Conservation (phyloP, 1,140 invertebrate species). For the Streblospio benedicti region DNA sequence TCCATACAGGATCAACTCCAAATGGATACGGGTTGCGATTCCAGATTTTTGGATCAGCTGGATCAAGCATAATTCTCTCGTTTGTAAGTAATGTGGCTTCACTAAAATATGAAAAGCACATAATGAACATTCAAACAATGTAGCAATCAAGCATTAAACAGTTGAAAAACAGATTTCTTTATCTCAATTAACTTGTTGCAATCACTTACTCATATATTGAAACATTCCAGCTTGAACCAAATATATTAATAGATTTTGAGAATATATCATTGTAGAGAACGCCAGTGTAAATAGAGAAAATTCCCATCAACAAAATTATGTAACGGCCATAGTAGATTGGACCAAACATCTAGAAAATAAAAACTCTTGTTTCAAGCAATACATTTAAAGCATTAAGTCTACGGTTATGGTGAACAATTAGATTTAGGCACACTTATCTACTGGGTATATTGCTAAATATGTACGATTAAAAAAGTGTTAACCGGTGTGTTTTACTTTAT, state of each 20-base stretch:
- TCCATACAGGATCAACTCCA: constrained; percentile 41
- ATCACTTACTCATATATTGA: background rate
- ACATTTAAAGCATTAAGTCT: no score
- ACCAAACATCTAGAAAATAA: constrained; percentile 58
- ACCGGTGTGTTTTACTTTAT: background rate
- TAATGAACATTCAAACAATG: background rate
- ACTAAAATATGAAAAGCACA: background rate
- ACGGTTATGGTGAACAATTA: no score
- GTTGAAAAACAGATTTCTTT: no score
- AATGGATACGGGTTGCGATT: constrained; percentile 37
- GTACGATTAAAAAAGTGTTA: background rate
- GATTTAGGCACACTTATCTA: no score
- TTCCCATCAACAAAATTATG: constrained; percentile 92
- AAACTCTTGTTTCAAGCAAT: background rate
- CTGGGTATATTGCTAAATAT: no score
- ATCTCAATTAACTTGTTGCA: no score
- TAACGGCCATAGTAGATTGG: constrained; percentile 97
- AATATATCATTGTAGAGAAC: constrained; percentile 97
- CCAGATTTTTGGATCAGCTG: constrained; percentile 1
- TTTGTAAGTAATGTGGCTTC: background rate
- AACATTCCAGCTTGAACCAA: constrained; percentile 72
- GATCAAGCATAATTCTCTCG: constrained; percentile 1
- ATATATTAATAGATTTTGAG: constrained; percentile 90
- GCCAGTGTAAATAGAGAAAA: constrained; percentile 95
- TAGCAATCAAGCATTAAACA: no score